Evolutionary conservation across 2,113 vertebrate genomes (phyloP).

Genomic region (Psilopogon haemacephalus): DNA sequence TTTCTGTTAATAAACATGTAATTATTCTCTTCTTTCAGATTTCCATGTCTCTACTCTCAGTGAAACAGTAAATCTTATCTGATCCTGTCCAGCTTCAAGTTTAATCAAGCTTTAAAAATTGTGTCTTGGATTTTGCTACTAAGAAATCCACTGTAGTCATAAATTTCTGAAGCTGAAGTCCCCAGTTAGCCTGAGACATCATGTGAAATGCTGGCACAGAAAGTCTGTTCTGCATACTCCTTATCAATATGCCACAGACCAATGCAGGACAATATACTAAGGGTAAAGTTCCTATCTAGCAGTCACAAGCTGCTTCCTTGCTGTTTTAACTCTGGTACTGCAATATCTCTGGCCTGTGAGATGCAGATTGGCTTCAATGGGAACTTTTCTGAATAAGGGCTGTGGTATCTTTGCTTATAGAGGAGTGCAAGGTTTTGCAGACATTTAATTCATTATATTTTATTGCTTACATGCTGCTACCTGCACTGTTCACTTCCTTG

Average conservation of each 20-base stretch:
- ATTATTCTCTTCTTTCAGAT: not conserved
- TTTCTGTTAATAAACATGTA: not conserved
- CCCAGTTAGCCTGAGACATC: not conserved
- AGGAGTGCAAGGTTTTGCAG: not conserved
- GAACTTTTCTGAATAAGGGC: not conserved
- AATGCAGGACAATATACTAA: not conserved
- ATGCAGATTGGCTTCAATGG: not conserved
- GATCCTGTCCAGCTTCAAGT: not conserved
- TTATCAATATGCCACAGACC: not conserved
- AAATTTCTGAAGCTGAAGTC: not conserved
- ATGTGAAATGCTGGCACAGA: not conserved
- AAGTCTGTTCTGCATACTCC: not conserved
- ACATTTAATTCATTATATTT: not conserved
- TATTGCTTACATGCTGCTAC: not conserved
- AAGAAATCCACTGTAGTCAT: not conserved
- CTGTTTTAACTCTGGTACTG: not conserved
- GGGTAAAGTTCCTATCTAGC: not conserved
- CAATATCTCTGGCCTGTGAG: not conserved
- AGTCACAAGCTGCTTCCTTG: not conserved
- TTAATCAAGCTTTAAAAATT: not conserved
- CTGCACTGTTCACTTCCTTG: not conserved
- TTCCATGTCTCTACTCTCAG: not conserved
- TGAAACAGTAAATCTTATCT: not conserved
- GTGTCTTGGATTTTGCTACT: not conserved
- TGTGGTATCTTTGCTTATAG: not conserved